Conservation (phyloP, 2,888 invertebrate genomes). For the Epinotia bilunana region DNA sequence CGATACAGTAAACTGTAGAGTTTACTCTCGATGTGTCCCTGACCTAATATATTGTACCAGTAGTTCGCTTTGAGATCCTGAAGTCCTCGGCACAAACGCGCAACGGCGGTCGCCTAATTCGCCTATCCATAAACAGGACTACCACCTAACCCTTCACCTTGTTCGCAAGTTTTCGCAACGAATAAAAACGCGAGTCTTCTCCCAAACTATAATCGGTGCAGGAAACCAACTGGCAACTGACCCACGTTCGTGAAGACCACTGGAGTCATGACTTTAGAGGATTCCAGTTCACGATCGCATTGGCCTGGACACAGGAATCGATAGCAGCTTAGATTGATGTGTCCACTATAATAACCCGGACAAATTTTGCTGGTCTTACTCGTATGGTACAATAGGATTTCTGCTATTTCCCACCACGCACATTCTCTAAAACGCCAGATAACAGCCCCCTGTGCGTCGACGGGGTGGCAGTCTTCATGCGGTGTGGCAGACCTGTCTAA, state of each 20-base stretch:
- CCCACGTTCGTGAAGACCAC: no score
- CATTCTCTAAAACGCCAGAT: not conserved
- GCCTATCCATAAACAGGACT: not conserved
- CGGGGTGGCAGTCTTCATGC: no score
- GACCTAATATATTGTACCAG: not conserved
- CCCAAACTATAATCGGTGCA: not conserved
- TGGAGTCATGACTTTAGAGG: no score
- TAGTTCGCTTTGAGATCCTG: not conserved
- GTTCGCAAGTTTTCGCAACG: no score
- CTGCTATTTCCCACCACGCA: not conserved
- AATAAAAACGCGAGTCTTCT: not conserved
- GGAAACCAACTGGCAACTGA: no score
- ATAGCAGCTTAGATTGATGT: not conserved
- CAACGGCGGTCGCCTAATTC: not conserved
- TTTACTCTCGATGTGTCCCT: not conserved
- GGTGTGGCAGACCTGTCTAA: no score
- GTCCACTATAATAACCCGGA: not conserved
- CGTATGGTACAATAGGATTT: not conserved
- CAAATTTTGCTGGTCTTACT: not conserved
- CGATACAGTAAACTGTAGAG: not conserved
- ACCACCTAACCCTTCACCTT: no score
- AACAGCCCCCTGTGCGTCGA: not conserved
- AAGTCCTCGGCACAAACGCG: not conserved
- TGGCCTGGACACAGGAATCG: not conserved
- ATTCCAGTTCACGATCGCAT: not conserved